Evolutionary conservation across 2,797 vertebrate species (phyloP).

Genomic region (Chaunax sp.): DNA sequence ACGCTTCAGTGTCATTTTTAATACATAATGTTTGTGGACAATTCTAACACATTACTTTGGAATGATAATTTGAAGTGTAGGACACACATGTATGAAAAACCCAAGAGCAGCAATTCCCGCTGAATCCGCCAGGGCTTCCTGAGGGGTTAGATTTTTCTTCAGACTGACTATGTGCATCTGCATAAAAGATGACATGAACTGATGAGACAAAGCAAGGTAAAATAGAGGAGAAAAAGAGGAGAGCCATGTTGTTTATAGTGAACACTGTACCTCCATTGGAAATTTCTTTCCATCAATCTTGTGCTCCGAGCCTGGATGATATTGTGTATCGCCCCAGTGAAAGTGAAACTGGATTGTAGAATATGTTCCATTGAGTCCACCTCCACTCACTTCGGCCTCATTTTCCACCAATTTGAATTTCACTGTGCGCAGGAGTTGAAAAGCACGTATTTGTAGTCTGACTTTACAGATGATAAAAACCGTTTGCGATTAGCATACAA

Average conservation of each 20-base stretch:
- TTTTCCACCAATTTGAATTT: constrained; percentile 42
- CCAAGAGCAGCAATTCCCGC: constrained; percentile 73
- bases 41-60: not conserved
- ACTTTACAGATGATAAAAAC: not conserved
- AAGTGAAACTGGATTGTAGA: constrained; percentile 74
- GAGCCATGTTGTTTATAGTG: not conserved
- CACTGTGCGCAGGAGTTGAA: constrained; percentile 50
- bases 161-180: constrained; percentile 83
- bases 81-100: constrained; percentile 79
- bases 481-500: not conserved
- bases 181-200: not conserved
- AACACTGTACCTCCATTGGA: constrained; percentile 77
- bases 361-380: constrained; percentile 71
- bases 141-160: constrained; percentile 58
- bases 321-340: constrained; percentile 72
- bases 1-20: no score
- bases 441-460: not conserved
- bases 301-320: constrained; percentile 79
- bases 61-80: not conserved
- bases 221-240: not conserved
- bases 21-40: no score
- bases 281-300: constrained; percentile 57
- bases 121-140: constrained; percentile 19
- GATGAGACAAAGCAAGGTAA: not conserved
- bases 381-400: constrained; percentile 61